Percentiles rank a stretch among this genome's conserved stretches.
phyloP scores from a whole-genome alignment of 2,888 invertebrate genomes.

The Microctonus hyperodae region DNA sequence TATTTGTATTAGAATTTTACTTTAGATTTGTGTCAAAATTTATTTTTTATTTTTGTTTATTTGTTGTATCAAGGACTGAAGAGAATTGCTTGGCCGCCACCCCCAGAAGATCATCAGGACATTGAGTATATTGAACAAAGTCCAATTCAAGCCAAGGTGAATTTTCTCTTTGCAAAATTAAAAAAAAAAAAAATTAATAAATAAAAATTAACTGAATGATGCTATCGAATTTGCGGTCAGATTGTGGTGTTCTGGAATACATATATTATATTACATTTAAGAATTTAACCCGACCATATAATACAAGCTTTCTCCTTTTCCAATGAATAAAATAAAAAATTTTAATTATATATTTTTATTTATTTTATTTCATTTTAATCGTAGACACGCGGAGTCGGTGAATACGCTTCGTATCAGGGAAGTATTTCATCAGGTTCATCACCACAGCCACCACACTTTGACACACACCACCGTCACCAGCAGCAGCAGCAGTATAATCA shows the following conservation, averaged over 20 bases:
- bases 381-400: conserved; percentile 59
- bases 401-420: conserved; percentile 55
- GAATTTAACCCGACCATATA: not conserved
- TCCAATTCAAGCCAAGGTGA: conserved; percentile 70
- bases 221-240: conserved; percentile 34
- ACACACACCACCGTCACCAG: conserved; percentile 54
- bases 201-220: not conserved
- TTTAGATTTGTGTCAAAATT: not conserved
- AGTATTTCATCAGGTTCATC: conserved; percentile 54
- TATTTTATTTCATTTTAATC: conserved; percentile 36
- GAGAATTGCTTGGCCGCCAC: conserved; percentile 88
- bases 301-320: not conserved
- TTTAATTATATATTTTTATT: conserved; percentile 34
- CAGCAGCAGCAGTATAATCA: conserved; percentile 44
- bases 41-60: not conserved
- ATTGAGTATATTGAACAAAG: conserved; percentile 67
- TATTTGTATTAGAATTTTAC: too few relatives aligned
- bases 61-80: too few relatives aligned
- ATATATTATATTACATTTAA: conserved; percentile 16
- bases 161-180: not conserved
- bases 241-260: too few relatives aligned
- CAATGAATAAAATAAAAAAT: conserved; percentile 1
- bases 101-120: conserved; percentile 73
- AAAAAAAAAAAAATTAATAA: not conserved
- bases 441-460: conserved; percentile 53